Percentiles rank a stretch among this genome's conserved stretches.
Conservation (phyloP, 2,797 vertebrate genomes). For the Podargus strigoides region DNA sequence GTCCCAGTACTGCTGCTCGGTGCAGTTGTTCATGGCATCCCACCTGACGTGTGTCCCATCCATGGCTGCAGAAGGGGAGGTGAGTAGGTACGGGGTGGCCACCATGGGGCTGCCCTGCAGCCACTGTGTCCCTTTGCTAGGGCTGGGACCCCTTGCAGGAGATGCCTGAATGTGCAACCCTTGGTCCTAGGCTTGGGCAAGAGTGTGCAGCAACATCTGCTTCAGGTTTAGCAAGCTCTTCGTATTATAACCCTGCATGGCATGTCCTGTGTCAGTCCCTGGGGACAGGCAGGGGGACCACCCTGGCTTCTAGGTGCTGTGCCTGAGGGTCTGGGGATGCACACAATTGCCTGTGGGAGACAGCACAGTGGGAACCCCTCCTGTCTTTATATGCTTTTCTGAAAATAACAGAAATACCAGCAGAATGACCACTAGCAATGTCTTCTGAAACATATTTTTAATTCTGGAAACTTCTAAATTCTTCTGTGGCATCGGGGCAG, state of each 20-base stretch:
- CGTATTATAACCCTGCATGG: accelerated
- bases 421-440: accelerated
- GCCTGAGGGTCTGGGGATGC: background rate
- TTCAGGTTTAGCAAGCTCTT: background rate
- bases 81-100: accelerated
- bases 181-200: background rate
- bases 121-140: accelerated
- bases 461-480: background rate
- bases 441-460: background rate
- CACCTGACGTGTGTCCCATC: background rate
- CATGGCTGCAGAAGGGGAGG: background rate
- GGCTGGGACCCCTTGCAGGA: background rate
- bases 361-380: accelerated
- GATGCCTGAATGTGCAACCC: background rate
- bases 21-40: constrained; percentile 52
- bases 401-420: background rate
- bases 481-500: accelerated
- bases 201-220: accelerated
- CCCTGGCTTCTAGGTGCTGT: background rate
- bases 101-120: background rate
- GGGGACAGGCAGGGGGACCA: background rate
- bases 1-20: constrained; percentile 56
- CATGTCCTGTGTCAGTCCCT: background rate
- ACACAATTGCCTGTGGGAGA: accelerated
- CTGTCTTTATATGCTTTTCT: background rate